Evolutionary conservation across 2,113 vertebrate genomes (phyloP), one percentile per base, ranked within the genome.

Genomic region (Dasypus novemcinctus): DNA sequence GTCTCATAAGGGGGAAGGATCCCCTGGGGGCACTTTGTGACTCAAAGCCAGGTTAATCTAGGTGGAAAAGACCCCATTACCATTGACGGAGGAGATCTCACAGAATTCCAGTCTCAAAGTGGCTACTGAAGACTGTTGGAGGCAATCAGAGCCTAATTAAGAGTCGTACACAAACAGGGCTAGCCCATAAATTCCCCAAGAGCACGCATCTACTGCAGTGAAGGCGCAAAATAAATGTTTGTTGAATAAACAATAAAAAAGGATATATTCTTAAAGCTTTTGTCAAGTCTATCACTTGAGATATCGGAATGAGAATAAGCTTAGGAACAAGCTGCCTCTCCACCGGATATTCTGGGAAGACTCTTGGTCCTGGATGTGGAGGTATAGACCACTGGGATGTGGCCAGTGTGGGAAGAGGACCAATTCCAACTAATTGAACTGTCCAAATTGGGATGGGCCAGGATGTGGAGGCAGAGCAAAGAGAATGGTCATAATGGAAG

Each of bases 341-440:
- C n/a, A 14, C 7, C 2, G 36, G 61, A 46, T 41, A 76, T 43
- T 31, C 57, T 4, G 41, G 63, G 57, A 63, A 54, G 29, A 64
- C 31, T 52, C 80, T 25, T 25, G 4, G 63, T 74, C 84, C 91
- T 75, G 57, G 27, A 25, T 2, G 5, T 12, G 25, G 66, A 64
- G 0, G 2, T 8, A 36, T 1, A 63, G 80, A 38, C 25, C 36
- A 69, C 21, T 1, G 74, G 43, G 2, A 43, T 2, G 9, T 14
- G 9, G 69, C 1, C 25, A 13, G 36, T 81, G 36, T 31, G 43
- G 71, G 49, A 66, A 82, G 43, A 13, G 14, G 27, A 25, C 57
- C 2, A 29, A 41, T 25, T 13, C 63, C 36, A 38, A 41, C 29
- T 29, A 85, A 64, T 0, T 12, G 61, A 93, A 33, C 49, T 23